Base-by-base conservation (phyloP, 2,113 vertebrate species). In the Nannospalax galili region DNA sequence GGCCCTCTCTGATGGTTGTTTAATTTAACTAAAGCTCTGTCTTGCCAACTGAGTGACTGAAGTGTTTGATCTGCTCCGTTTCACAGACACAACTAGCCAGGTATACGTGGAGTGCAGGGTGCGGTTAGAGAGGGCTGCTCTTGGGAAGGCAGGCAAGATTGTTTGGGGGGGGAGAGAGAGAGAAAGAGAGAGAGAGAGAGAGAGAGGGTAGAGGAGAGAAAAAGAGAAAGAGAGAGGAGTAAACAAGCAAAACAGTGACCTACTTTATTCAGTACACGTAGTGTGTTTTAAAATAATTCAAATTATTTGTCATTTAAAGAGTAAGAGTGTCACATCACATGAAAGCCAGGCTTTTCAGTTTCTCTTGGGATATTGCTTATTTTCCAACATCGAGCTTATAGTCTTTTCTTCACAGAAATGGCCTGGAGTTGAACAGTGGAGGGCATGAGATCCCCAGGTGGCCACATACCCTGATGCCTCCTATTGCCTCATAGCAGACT, bases 301-400 rank as follows among this genome's bases (percentile, higher is more conserved):
- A 90, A 69, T 88, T 73, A 89, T 60, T 92, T 94, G 35, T 65
- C 77, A 82, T 48, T 82, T 64, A 93, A 85, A 96, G 87, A 64
- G 26, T 35, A 87, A 75, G 79, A 85, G 85, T 52, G 80, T 80
- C 12, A 35, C 5, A 77, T 37, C 60, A 65, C 48, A 75, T 48
- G 28, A 69, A 93, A 88, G 81, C 78, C 88, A 65, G 52, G 19
- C 92, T 93, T 93, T 82, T 79, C 80, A 87, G 14, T 28, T 45
- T 93, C 30, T 90, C 87, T 45, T 42, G 84, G 92, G 88, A 96
- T 81, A 84, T 8, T 58, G 75, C 17, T 42, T 60, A 37, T 32
- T 87, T 32, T 85, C 77, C 74, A 93, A 92, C 35, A 9, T 2
- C 32, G 30, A 75, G 75, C 42, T 62, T 60, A 1, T 2, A 35